Percentiles rank a stretch among this genome's conserved stretches.
Conservation (phyloP, 2,113 vertebrate species). For the Alexandromys fortis region DNA sequence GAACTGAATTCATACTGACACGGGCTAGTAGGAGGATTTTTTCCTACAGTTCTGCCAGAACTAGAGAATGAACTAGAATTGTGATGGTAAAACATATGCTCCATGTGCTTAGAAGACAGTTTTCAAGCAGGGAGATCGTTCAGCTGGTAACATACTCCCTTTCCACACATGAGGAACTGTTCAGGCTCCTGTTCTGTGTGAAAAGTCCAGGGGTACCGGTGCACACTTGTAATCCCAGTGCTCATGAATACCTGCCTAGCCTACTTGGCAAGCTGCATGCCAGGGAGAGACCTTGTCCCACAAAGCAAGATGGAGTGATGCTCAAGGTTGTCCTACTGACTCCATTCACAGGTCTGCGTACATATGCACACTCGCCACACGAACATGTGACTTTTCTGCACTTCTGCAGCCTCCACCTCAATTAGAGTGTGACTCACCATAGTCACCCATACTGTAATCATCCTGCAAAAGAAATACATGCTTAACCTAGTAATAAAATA, state of each 20-base stretch:
- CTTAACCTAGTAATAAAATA: slow-evolving; percentile 31
- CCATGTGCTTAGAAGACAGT: neutral
- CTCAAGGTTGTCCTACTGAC: neutral
- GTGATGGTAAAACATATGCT: neutral
- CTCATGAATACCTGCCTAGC: no score
- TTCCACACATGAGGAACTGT: neutral
- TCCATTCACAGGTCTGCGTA: neutral
- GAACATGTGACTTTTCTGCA: neutral
- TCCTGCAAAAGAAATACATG: slow-evolving; percentile 28
- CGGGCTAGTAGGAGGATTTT: neutral
- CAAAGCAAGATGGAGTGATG: neutral
- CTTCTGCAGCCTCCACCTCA: slow-evolving; percentile 14
- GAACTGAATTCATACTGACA: slow-evolving; percentile 35
- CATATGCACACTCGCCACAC: neutral
- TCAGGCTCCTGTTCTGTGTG: neutral
- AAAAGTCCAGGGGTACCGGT: no score
- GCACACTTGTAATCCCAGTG: no score
- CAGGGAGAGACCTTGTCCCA: neutral
- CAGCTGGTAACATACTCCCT: neutral
- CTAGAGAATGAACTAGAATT: neutral
- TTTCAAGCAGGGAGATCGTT: neutral
- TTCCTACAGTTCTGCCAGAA: neutral
- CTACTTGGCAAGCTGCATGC: neutral
- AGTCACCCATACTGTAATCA: neutral
- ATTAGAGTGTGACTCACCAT: neutral